A percentile compares a stretch with the other conserved stretches of the same genome.
Conservation (phyloP, 2,113 vertebrate species). For the Polyodon spathula region DNA sequence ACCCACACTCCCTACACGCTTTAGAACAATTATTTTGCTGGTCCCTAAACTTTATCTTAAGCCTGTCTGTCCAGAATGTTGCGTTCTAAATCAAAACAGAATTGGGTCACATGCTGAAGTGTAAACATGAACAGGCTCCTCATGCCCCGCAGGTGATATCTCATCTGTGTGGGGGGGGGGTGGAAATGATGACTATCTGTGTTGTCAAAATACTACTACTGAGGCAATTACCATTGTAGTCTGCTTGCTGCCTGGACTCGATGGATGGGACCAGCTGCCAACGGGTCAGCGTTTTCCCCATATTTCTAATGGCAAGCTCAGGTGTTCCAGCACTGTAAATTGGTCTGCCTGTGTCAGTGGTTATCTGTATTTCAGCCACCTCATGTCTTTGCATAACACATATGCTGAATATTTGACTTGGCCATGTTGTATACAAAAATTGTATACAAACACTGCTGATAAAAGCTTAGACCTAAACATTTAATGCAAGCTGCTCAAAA, state of each 20-base stretch:
- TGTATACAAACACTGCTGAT: conserved; percentile 37
- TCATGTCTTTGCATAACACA: conserved; percentile 31
- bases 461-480: too few species aligned
- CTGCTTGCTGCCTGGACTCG: conserved; percentile 50
- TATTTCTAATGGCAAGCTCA: conserved; percentile 58
- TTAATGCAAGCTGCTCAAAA: too few species aligned
- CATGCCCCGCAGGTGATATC: conserved; percentile 46
- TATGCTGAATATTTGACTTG: conserved; percentile 40
- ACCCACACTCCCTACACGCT: conserved; percentile 3
- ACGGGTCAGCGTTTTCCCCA: conserved; percentile 51
- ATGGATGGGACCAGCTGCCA: conserved; percentile 53
- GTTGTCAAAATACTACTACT: conserved; percentile 62
- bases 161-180: conserved; percentile 41
- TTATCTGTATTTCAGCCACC: conserved; percentile 44
- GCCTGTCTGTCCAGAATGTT: conserved; percentile 13
- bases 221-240: conserved; percentile 61
- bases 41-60: conserved; percentile 7
- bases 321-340: conserved; percentile 45
- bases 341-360: conserved; percentile 43
- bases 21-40: conserved; percentile 14
- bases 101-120: conserved; percentile 44
- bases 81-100: conserved; percentile 34
- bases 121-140: conserved; percentile 45
- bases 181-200: conserved; percentile 53
- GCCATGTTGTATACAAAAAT: conserved; percentile 34